Evolutionary conservation across 2,888 invertebrate genomes (phyloP).

Genomic region (Melanostoma scalare): DNA sequence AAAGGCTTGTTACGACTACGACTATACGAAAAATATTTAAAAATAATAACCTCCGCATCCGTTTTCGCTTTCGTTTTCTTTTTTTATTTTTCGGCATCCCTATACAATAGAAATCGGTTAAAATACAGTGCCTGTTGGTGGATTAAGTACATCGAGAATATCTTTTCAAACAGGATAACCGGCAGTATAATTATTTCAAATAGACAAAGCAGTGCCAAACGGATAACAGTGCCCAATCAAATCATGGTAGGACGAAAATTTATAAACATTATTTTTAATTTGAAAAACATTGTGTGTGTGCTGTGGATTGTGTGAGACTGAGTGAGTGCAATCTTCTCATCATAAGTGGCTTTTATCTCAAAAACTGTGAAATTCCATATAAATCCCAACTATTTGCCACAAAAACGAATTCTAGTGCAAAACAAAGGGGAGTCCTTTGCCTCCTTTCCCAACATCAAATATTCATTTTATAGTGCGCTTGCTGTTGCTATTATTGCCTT

Average conservation of each 20-base stretch:
- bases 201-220: constrained; percentile 36
- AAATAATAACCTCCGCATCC: constrained; percentile 32
- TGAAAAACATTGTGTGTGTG: constrained; percentile 1
- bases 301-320: neutral
- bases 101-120: constrained; percentile 37
- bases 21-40: no score
- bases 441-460: no score
- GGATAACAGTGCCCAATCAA: constrained; percentile 40
- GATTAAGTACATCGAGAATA: constrained; percentile 35
- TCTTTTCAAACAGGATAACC: constrained; percentile 28
- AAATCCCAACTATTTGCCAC: constrained; percentile 52
- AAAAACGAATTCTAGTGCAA: constrained; percentile 57
- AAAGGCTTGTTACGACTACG: constrained; percentile 64
- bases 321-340: neutral
- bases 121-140: constrained; percentile 17
- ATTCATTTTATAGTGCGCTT: no score
- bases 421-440: constrained; percentile 5
- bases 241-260: constrained; percentile 61
- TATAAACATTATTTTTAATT: constrained; percentile 7
- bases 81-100: neutral
- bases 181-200: constrained; percentile 27
- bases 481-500: no score
- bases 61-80: constrained; percentile 23
- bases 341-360: constrained; percentile 20
- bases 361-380: constrained; percentile 44